Percentiles rank a stretch among this genome's conserved stretches.
These are phyloP conservation scores for Colius striatus DNA, from an alignment of 2,113 vertebrate species.

Conservation along the genomic window DNA sequence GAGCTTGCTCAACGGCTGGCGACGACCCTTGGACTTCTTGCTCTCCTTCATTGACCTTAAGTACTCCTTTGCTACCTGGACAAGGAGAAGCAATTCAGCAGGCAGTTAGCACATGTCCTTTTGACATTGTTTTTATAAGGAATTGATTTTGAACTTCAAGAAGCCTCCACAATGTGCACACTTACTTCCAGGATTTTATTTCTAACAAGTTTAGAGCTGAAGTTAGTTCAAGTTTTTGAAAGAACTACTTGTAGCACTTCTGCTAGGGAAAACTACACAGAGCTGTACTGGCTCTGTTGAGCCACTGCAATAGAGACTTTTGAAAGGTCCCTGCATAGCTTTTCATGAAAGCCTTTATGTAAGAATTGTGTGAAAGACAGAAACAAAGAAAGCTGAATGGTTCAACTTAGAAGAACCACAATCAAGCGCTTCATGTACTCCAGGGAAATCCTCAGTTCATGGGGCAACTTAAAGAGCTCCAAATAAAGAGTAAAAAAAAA, in stretches of 20 bases:
- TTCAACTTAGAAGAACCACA: neutral
- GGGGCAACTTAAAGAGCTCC: neutral
- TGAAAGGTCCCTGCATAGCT: neutral
- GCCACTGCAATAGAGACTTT: neutral
- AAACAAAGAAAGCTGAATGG: neutral
- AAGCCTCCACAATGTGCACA: neutral
- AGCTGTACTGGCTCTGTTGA: neutral
- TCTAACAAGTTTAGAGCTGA: neutral
- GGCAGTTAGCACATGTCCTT: fast-evolving
- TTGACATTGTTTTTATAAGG: neutral
- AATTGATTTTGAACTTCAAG: neutral
- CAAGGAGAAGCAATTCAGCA: constrained; percentile 40
- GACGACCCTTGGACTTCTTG: constrained; percentile 87
- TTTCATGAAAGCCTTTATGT: neutral
- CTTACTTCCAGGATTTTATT: neutral
- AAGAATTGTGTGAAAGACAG: neutral
- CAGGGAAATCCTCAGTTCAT: neutral
- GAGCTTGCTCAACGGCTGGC: constrained; percentile 87
- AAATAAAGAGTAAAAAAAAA: neutral
- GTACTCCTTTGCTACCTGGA: constrained; percentile 84
- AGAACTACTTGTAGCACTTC: neutral
- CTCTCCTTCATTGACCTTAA: constrained; percentile 80
- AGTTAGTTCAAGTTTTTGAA: neutral
- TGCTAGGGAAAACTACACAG: neutral
- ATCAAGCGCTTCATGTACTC: neutral